A percentile compares a stretch with the other conserved stretches of the same genome.
Evolutionary conservation across 2,888 invertebrate species (phyloP).

Genomic region (Chironomus tentans): DNA sequence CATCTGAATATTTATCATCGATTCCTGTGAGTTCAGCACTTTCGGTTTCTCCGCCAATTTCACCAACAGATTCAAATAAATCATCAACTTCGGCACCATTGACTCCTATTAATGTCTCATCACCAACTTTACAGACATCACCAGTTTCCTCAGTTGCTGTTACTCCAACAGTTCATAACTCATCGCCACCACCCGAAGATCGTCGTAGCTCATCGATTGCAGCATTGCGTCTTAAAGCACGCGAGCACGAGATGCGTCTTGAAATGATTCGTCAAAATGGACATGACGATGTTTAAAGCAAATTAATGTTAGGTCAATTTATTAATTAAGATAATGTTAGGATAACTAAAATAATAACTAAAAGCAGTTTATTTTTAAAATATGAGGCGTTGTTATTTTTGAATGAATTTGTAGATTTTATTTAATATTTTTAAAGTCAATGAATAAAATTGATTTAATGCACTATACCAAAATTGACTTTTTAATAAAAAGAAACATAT

Average conservation of each 20-base stretch:
- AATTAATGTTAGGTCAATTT: not conserved
- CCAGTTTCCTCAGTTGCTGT: slow-evolving; percentile 23
- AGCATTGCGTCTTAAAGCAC: slow-evolving; percentile 73
- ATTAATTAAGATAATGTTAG: no score
- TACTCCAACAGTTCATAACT: slow-evolving; percentile 36
- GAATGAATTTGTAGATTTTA: not conserved
- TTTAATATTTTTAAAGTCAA: not conserved
- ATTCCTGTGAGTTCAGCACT: slow-evolving; percentile 21
- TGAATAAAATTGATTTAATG: not conserved
- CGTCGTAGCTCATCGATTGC: slow-evolving; percentile 81
- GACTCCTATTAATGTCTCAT: slow-evolving; percentile 32
- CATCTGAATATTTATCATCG: slow-evolving; percentile 25
- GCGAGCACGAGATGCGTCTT: slow-evolving; percentile 78
- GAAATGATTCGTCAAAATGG: slow-evolving; percentile 74
- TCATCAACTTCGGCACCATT: slow-evolving; percentile 27
- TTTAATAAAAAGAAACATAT: not conserved
- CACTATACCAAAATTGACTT: not conserved
- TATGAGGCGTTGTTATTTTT: no score
- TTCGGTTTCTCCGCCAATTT: slow-evolving; percentile 48
- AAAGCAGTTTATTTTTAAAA: no score
- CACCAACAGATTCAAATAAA: slow-evolving; percentile 40
- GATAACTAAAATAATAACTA: no score
- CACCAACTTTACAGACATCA: slow-evolving; percentile 31
- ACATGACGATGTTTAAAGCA: slow-evolving; percentile 45
- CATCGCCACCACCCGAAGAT: slow-evolving; percentile 62